Conservation (phyloP, 2,888 invertebrate species). For the Diachrysia chrysitis region DNA sequence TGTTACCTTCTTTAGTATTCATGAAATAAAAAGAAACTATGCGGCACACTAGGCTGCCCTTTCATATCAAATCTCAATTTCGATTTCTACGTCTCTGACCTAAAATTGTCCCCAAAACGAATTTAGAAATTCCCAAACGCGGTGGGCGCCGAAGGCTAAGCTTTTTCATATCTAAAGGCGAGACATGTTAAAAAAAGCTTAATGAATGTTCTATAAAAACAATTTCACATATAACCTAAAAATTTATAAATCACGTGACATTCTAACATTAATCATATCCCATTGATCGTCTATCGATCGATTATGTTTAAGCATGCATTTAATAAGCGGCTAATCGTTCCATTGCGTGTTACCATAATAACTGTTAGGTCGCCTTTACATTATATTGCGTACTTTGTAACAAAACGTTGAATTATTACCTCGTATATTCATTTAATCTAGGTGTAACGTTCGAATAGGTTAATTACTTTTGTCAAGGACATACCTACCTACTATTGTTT, state of each 20-base stretch:
- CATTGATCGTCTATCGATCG: conserved; percentile 77
- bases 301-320: conserved; percentile 79
- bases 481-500: conserved; percentile 24
- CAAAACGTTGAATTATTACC: conserved; percentile 50
- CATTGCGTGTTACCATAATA: conserved; percentile 75
- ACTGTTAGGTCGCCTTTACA: conserved; percentile 68
- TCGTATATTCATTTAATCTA: conserved; percentile 48
- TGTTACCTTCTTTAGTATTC: conserved; percentile 1
- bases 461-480: conserved; percentile 46
- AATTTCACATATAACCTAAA: conserved; percentile 44
- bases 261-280: conserved; percentile 71
- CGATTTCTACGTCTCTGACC: conserved; percentile 4
- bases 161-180: background rate
- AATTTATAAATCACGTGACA: conserved; percentile 57
- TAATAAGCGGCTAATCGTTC: conserved; percentile 79
- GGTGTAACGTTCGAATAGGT: conserved; percentile 40
- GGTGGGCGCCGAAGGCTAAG: background rate
- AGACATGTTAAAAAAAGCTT: background rate
- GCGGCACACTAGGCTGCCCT: conserved; percentile 5
- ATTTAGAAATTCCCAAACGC: background rate
- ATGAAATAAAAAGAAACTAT: conserved; percentile 9
- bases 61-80: conserved; percentile 9
- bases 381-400: conserved; percentile 57
- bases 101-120: conserved; percentile 5
- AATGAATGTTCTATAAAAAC: conserved; percentile 15